Evolutionary conservation across 2,113 vertebrate genomes (phyloP).

Genomic region (Xyliphius kryptos): DNA sequence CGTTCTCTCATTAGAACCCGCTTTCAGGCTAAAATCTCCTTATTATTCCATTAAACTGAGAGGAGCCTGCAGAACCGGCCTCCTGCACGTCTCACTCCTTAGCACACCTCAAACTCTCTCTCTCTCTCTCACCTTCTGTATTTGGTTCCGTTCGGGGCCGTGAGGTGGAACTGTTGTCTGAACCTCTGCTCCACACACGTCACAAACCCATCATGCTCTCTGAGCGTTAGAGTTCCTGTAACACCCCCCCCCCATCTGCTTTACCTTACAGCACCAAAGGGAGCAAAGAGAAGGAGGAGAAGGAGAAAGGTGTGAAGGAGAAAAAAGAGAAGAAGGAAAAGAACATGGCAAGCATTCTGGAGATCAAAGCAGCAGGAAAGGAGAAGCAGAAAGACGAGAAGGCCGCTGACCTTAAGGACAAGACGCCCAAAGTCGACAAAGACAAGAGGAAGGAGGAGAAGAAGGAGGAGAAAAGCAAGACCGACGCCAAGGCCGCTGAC

Average conservation of each 20-base stretch:
- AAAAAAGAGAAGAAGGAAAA: constrained; percentile 88
- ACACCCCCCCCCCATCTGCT: too few species aligned
- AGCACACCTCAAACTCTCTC: too few species aligned
- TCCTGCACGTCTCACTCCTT: too few species aligned
- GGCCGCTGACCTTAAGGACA: constrained; percentile 83
- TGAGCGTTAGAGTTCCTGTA: too few species aligned
- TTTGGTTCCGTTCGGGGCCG: too few species aligned
- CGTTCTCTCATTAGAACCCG: constrained; percentile 66
- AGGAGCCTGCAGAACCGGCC: too few species aligned
- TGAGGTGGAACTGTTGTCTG: too few species aligned
- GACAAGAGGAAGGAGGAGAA: constrained; percentile 93
- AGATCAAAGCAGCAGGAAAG: constrained; percentile 72
- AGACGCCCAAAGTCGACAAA: constrained; percentile 87
- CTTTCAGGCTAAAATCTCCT: constrained; percentile 57
- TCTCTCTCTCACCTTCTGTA: too few species aligned
- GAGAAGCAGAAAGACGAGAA: constrained; percentile 83
- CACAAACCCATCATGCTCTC: too few species aligned
- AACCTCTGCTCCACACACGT: too few species aligned
- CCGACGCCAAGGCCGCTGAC: constrained; percentile 77
- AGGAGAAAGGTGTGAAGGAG: constrained; percentile 79
- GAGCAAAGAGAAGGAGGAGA: constrained; percentile 80
- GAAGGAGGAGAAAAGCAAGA: constrained; percentile 77
- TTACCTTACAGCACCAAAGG: constrained; percentile 68
- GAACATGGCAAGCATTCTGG: constrained; percentile 70
- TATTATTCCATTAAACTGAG: constrained; percentile 62